phyloP scores from a whole-genome alignment of 2,797 vertebrate genomes.

The Karalla daura region DNA sequence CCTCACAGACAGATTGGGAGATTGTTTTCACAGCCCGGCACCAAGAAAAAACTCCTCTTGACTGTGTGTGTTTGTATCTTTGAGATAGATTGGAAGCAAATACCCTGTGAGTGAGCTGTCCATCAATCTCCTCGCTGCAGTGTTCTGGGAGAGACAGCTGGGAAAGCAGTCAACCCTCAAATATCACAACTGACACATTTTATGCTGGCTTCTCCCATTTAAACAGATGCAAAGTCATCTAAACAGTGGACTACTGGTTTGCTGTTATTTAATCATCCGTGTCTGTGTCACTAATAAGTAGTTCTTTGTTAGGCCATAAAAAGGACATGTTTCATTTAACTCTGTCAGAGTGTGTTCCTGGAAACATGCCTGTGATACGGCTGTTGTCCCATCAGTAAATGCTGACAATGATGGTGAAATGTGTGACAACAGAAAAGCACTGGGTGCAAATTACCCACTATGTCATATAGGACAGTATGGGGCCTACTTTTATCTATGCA shows the following conservation, averaged over 20 bases:
- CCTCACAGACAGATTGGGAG: slow-evolving; percentile 22
- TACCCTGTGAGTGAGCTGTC: slow-evolving; percentile 38
- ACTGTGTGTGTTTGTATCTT: slow-evolving; percentile 32
- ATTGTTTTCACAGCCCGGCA: slow-evolving; percentile 42
- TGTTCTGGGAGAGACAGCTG: slow-evolving; percentile 48
- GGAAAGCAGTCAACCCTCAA: slow-evolving; percentile 40
- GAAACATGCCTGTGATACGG: slow-evolving; percentile 36
- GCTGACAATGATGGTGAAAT: slow-evolving; percentile 61
- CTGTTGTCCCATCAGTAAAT: slow-evolving; percentile 47
- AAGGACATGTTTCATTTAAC: slow-evolving; percentile 61
- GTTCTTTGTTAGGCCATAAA: slow-evolving; percentile 40
- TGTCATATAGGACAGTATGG: slow-evolving; percentile 26
- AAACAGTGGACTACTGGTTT: slow-evolving; percentile 28
- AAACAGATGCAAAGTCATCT: slow-evolving; percentile 43
- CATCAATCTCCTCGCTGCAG: slow-evolving; percentile 43
- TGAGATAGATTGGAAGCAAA: slow-evolving; percentile 45
- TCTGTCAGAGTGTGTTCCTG: slow-evolving; percentile 52
- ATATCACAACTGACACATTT: slow-evolving; percentile 44
- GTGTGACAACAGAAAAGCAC: slow-evolving; percentile 42
- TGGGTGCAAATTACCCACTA: slow-evolving; percentile 24
- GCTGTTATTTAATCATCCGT: slow-evolving; percentile 54
- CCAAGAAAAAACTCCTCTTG: slow-evolving; percentile 23
- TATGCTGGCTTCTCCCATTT: slow-evolving; percentile 29
- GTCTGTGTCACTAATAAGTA: slow-evolving; percentile 55
- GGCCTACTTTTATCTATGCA: slow-evolving; percentile 7